Conservation (phyloP, 2,113 vertebrate species). For the Oreochromis aureus region DNA sequence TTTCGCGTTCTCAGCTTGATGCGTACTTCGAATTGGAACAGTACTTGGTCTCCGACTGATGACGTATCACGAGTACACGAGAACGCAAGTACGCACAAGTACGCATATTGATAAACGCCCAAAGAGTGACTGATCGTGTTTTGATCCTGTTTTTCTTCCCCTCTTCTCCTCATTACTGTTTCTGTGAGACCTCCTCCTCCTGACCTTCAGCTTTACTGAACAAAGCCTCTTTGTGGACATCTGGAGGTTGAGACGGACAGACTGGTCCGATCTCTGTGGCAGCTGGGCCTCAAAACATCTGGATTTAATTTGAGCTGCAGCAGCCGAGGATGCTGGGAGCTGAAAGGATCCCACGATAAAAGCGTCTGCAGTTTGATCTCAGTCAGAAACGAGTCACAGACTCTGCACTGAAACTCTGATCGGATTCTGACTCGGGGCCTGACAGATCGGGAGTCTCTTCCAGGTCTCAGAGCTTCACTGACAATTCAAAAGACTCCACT, state of each 20-base stretch:
- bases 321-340: not conserved
- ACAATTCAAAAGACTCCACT: not conserved
- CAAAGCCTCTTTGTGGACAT: slow-evolving; percentile 11
- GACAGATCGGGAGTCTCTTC: not conserved
- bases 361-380: not conserved
- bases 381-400: not conserved
- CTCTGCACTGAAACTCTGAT: not conserved
- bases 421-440: not conserved
- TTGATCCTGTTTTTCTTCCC: not conserved
- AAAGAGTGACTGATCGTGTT: not conserved
- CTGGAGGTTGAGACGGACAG: slow-evolving; percentile 24
- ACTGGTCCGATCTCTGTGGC: not conserved
- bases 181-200: not conserved
- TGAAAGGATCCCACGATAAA: slow-evolving; percentile 18
- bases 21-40: too few species aligned
- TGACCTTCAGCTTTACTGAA: not conserved
- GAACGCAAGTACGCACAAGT: too few species aligned
- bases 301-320: slow-evolving; percentile 20
- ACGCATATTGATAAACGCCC: too few species aligned
- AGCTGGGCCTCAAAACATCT: slow-evolving; percentile 46
- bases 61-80: too few species aligned
- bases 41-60: too few species aligned
- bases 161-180: not conserved
- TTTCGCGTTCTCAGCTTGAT: too few species aligned
- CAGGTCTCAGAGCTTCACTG: not conserved